phyloP scores from a whole-genome alignment of 2,797 vertebrate species.

The Arvicola amphibius region DNA sequence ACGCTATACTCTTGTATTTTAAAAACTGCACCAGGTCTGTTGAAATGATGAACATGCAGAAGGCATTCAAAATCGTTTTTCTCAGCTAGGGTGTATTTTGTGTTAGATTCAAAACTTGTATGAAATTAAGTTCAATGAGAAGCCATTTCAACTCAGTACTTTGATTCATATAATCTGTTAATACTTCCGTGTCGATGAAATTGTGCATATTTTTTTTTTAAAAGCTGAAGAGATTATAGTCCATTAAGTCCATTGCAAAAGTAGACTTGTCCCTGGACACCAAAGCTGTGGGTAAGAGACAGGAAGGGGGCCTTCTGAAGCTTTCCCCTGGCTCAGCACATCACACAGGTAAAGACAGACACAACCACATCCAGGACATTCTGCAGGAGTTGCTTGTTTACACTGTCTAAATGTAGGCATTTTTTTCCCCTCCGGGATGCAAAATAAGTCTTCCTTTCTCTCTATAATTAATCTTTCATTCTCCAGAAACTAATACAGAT shows the following conservation, averaged over 20 bases:
- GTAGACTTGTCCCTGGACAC: not conserved
- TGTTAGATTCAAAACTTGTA: conserved; percentile 60
- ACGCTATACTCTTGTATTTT: conserved; percentile 54
- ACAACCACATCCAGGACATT: conserved; percentile 7
- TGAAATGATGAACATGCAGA: conserved; percentile 67
- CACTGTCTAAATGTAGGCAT: not conserved
- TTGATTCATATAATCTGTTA: conserved; percentile 48
- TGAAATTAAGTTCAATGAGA: conserved; percentile 47
- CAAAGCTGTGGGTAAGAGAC: not conserved
- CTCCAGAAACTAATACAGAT: conserved; percentile 45
- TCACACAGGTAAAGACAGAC: conserved; percentile 3
- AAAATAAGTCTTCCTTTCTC: conserved; percentile 44
- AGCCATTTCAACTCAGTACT: conserved; percentile 29
- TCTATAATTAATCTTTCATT: conserved; percentile 5
- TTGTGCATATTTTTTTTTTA: not conserved
- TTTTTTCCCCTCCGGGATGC: not conserved
- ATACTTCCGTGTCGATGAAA: conserved; percentile 45
- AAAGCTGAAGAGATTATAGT: not conserved
- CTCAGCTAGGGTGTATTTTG: conserved; percentile 37
- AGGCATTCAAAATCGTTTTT: conserved; percentile 67
- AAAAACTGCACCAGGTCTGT: conserved; percentile 60
- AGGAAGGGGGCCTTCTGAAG: conserved; percentile 11
- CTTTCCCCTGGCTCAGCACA: not conserved
- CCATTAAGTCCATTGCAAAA: not conserved
- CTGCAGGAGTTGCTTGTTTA: conserved; percentile 47